Conservation (phyloP, 1,140 invertebrate species). For the Drosophila nasuta region DNA sequence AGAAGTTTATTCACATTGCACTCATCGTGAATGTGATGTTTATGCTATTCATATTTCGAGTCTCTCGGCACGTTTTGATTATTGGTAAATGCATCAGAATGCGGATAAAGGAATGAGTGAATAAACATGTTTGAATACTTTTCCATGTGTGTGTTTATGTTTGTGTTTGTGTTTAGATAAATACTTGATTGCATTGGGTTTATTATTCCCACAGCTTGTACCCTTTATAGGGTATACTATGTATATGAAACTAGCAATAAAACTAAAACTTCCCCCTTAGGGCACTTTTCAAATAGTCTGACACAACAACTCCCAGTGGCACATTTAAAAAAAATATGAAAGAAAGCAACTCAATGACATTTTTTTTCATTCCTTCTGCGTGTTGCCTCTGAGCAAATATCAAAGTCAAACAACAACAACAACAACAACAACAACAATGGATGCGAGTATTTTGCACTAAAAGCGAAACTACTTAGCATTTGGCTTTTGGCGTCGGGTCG, state of each 20-base stretch:
- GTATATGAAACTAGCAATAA: background rate
- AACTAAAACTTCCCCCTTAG: background rate
- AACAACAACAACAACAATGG: slow-evolving; percentile 11
- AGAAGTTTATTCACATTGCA: background rate
- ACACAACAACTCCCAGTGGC: slow-evolving; percentile 1
- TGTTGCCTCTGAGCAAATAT: slow-evolving; percentile 4
- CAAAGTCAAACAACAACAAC: slow-evolving; percentile 14
- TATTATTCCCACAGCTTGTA: slow-evolving; percentile 3
- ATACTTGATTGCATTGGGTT: background rate
- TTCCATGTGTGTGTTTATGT: background rate
- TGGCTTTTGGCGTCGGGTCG: slow-evolving; percentile 46
- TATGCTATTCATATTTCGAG: background rate
- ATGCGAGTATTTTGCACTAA: slow-evolving; percentile 72
- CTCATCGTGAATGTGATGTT: background rate
- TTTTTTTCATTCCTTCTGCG: background rate
- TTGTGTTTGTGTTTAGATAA: background rate
- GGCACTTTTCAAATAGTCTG: background rate
- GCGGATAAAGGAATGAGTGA: background rate
- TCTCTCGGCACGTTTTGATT: background rate
- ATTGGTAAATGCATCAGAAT: background rate
- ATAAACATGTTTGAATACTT: background rate
- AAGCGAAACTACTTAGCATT: slow-evolving; percentile 82
- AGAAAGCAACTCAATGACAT: slow-evolving; percentile 1
- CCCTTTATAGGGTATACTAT: background rate
- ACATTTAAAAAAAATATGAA: slow-evolving; percentile 5